Base-by-base conservation (phyloP, 1,140 invertebrate genomes). In the Zaprionus africanus region DNA sequence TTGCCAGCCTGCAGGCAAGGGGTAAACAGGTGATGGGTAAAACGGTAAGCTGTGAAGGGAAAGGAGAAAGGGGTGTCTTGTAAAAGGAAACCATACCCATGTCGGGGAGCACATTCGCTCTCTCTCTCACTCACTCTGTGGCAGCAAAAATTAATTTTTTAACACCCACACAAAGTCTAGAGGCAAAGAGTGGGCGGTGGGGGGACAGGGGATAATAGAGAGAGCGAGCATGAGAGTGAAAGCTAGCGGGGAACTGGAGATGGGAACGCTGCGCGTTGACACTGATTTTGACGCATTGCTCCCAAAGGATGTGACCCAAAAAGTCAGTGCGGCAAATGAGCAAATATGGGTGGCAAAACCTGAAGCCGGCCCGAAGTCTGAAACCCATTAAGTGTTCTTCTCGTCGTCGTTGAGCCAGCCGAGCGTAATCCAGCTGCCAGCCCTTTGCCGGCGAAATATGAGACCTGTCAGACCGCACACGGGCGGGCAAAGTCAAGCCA, bases 201-300 rank as follows among this genome's bases (percentile, higher is more conserved):
- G 43, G 43, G 57, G 63, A 56, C 26, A 56, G 5, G 13, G 49
- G 46, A 7, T 60, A 13, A 36, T 22, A 38, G 41, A 46, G 68
- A 53, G 26, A 53, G 2, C 9, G 43, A 13, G 51, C 4, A 38
- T 1, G 49, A 53, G 26, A 49, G 43, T 57, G 66, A 64, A 24
- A 58, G 2, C 11, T 53, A 15, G 54, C 5, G 31, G 31, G 4
- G 64, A 59, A 49, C 46, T 49, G 1, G 46, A 51, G 46, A n/a
- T 57, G 51, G 54, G 31, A 58, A 64, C 58, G 68, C 68, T 88
- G 84, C 81, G 85, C 85, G 85, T 90, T 88, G 85, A 88, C 85
- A 88, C 85, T 88, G 85, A 88, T 88, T 88, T 88, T 88, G 85
- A 88, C 85, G 86, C 85, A 88, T 88, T 81, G 85, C 85, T 88